Conservation (phyloP, 2,888 invertebrate species). For the Criorhina ranunculi region DNA sequence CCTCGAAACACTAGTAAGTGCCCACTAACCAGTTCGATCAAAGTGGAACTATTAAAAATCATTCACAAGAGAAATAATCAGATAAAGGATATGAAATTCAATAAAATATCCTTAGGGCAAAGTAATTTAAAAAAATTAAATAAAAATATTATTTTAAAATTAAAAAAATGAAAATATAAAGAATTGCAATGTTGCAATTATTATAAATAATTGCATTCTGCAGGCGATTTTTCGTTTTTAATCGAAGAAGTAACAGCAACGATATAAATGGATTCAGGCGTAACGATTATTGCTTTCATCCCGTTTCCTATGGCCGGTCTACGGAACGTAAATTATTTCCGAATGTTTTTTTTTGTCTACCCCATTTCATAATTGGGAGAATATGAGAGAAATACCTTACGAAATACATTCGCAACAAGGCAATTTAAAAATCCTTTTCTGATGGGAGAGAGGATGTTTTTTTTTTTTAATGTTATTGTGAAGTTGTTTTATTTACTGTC, state of each 20-base stretch:
- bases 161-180: constrained; percentile 24
- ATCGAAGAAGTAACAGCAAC: constrained; percentile 40
- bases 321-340: constrained; percentile 66
- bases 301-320: constrained; percentile 42
- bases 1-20: too few relatives aligned
- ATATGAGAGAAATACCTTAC: background rate
- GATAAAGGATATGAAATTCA: background rate
- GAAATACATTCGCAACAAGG: constrained; percentile 19
- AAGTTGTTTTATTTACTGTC: constrained; percentile 1
- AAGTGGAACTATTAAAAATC: too few relatives aligned
- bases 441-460: background rate
- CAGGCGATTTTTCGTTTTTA: constrained; percentile 25
- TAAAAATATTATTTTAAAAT: background rate
- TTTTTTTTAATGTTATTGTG: background rate
- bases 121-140: background rate
- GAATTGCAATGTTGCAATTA: constrained; percentile 50
- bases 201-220: constrained; percentile 36
- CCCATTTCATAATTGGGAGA: background rate
- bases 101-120: background rate
- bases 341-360: constrained; percentile 22
- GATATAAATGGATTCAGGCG: constrained; percentile 34
- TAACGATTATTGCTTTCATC: constrained; percentile 42
- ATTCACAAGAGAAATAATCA: too few relatives aligned
- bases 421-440: constrained; percentile 62
- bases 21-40: too few relatives aligned